Conservation (phyloP, 2,113 vertebrate species). For the Crocuta crocuta region DNA sequence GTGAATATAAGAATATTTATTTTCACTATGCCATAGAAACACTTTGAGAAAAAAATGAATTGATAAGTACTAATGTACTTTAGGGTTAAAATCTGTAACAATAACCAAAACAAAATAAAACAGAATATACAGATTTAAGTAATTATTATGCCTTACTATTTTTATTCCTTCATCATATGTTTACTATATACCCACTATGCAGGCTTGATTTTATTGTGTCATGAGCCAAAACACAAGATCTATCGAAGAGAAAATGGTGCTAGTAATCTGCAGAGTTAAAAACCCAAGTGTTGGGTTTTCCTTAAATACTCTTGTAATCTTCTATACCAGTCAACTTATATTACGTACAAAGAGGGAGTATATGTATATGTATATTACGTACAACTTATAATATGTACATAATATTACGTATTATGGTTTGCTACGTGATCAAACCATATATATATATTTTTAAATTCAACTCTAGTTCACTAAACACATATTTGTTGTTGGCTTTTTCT, state of each 20-base stretch:
- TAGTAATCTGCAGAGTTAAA: not conserved
- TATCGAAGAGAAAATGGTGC: not conserved
- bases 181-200: not conserved
- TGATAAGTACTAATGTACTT: not conserved
- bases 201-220: not conserved
- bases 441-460: not conserved
- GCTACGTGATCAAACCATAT: not conserved
- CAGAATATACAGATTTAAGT: not conserved
- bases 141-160: not conserved
- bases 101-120: constrained; percentile 3
- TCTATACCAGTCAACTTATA: not conserved
- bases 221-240: not conserved
- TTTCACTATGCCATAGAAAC: not conserved
- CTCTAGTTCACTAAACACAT: not conserved
- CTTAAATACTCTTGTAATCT: not conserved
- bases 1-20: constrained; percentile 7
- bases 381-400: too few species aligned
- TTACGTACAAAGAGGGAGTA: not conserved
- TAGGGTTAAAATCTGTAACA: constrained; percentile 31
- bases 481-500: not conserved
- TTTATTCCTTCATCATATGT: not conserved
- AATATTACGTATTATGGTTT: not conserved
- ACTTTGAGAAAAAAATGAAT: not conserved
- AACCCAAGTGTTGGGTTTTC: not conserved
- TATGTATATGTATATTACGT: too few species aligned